Base-by-base conservation (phyloP, 1,140 invertebrate species). In the Penaeus chinensis region DNA sequence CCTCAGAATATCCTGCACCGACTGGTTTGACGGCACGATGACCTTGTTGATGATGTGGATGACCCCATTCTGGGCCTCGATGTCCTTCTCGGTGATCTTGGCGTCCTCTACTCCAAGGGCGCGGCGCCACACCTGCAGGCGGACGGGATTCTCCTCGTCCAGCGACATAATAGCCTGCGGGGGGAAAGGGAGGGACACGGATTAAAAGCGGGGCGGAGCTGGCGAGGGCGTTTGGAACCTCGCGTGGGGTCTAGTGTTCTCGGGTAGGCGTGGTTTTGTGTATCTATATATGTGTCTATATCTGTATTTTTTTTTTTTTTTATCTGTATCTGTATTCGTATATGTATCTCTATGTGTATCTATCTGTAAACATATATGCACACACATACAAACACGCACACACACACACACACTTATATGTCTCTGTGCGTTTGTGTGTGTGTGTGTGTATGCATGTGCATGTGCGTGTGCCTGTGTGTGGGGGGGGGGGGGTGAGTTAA, bases 31-130 rank as follows among this genome's bases (percentile, higher is more conserved):
- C 0, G 94, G 93, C 27, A 92, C 91, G 37, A 94, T 90, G 27
- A 94, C 92, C 88, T 93, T 93, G 89, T 92, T 93, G 63, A 94
- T 93, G 27, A 94, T 92, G 89, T 94, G 94, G 66, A 94, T 91
- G 3, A 94, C 92, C 10, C 94, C 94, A 90, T 94, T 94, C 37
- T 93, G 93, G 18, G 93, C 93, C 78, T 93, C 92, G 79, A 93
- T 91, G 89, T 94, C 92, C 0, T 91, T 85, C 71, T 92, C 91
- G 54, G 92, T 91, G 47, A 94, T 92, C 22, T 92, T 91, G 0
- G 93, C 93, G 60, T 93, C 91, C 89, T 93, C 93, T 0, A 94
- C 92, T 16, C 93, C 93, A 3, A 92, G 89, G 10, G 90, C 90
- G 69, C 92, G 92, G 18, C 93, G 89, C 85, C 93, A 93, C n/a